Conservation (phyloP, 2,888 invertebrate species). For the Acanthosepion esculentum region DNA sequence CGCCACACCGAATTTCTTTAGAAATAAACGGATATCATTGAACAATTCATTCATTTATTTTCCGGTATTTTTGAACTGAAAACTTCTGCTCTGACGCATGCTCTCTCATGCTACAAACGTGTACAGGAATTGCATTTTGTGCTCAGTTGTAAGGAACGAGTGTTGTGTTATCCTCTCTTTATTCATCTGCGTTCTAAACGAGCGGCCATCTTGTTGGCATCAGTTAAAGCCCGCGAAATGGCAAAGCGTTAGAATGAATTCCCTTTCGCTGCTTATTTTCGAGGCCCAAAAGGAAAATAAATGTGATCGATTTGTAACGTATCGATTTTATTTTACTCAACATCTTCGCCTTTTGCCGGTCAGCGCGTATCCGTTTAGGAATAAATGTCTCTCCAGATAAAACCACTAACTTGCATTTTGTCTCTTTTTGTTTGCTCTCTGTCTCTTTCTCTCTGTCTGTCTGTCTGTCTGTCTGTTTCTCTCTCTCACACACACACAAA, state of each 20-base stretch:
- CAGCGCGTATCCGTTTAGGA: not conserved
- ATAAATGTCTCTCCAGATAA: not conserved
- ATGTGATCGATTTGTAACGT: not conserved
- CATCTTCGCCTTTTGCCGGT: not conserved
- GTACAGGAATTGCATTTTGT: not conserved
- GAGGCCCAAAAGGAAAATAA: not conserved
- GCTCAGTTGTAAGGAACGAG: not conserved
- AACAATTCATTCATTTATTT: not conserved
- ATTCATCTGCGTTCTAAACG: not conserved
- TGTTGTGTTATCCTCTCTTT: not conserved
- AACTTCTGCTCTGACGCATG: not conserved
- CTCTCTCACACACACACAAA: no score
- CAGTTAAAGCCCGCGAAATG: not conserved
- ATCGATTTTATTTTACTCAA: slow-evolving; percentile 9
- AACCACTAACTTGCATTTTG: not conserved
- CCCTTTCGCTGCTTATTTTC: not conserved
- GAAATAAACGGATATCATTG: not conserved
- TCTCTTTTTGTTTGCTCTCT: not conserved
- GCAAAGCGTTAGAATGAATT: not conserved
- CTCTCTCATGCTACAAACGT: not conserved
- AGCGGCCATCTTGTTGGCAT: not conserved
- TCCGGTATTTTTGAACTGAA: not conserved
- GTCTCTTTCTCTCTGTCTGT: not conserved
- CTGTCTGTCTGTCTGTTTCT: no score
- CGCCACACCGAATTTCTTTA: no score